These are phyloP conservation scores for Myiopsitta monachus DNA, from an alignment of 2,113 vertebrate species.

Conservation along the genomic window DNA sequence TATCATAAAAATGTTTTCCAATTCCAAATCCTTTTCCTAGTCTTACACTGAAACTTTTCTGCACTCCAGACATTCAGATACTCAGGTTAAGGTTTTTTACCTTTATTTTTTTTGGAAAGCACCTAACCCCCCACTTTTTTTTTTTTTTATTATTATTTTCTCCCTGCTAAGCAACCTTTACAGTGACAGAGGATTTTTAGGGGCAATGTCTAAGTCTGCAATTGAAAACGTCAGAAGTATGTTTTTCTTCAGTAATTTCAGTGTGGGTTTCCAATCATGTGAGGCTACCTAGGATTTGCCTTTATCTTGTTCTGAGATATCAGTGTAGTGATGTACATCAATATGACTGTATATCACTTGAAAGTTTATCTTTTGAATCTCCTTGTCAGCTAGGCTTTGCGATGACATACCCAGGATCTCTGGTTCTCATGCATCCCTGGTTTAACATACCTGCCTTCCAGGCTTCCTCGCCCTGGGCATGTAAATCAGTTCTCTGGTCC, in stretches of 20 bases:
- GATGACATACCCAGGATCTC: constrained; percentile 37
- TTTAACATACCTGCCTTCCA: constrained; percentile 34
- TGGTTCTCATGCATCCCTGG: constrained; percentile 24
- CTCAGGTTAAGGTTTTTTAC: not conserved
- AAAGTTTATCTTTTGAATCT: constrained; percentile 37
- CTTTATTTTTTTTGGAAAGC: not conserved
- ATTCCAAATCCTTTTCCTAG: not conserved
- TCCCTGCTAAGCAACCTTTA: not conserved
- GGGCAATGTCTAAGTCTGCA: not conserved
- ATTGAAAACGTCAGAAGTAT: not conserved
- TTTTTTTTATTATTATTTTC: not conserved
- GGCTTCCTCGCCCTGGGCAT: constrained; percentile 6
- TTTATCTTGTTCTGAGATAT: constrained; percentile 41
- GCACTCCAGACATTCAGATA: not conserved
- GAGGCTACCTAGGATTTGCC: constrained; percentile 18
- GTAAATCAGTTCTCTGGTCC: not conserved
- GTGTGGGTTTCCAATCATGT: not conserved
- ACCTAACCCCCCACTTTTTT: not conserved
- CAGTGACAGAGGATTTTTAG: not conserved
- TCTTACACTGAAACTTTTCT: not conserved
- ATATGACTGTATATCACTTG: constrained; percentile 38
- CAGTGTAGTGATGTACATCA: not conserved
- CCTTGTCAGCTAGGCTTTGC: constrained; percentile 58
- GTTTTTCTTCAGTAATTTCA: not conserved
- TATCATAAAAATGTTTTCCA: not conserved